Base-by-base conservation (phyloP, 92 coral and sea anemone species). In the Heliopora coerulea region DNA sequence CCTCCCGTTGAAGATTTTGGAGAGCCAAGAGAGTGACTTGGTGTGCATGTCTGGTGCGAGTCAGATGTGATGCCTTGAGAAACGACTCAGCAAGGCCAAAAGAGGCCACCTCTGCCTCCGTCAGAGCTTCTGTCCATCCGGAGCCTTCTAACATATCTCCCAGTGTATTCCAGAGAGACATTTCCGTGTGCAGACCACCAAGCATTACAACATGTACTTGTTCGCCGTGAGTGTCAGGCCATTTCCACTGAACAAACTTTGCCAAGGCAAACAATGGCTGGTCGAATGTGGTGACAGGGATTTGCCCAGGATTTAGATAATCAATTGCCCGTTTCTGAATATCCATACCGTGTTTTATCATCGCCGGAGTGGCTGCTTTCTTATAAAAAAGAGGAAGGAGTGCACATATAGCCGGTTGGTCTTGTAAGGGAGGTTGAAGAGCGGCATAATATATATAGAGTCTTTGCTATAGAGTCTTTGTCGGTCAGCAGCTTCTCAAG, bases 261-360 rank as follows among this genome's bases (percentile, higher is more conserved):
- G 77, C 49, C 1, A 86, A 21, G 1, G 86, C 84, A 65, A 73
- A 83, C 56, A 82, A 65, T 0, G 89, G 89, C 68, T 82, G 86
- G 34, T 86, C 84, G 24, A 62, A 10, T 39, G 78, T 52, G 23
- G 63, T 68, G 14, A 87, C 74, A 18, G 75, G 86, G 13, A 83
- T 52, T 46, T 83, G 88, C 20, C 56, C 68, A 4, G 87, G 91
- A 54, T 83, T 83, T n/a, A 86, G 67, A 67, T 78, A 52, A 3
- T 40, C 30, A 30, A 54, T 63, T 1, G 79, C 72, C 21, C 49
- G 48, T 31, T 24, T 57, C 15, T 68, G 12, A 0, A 78, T 82
- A 59, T 78, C 59, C 90, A 82, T 86, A 2, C 77, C 79, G 42
- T 78, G 87, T 57, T 69, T 54, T 32, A 86, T 79, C 86, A 86